Conservation (phyloP, 37 sponge, comb jelly and placozoan genomes). For the Halisarca cf. caerulea region DNA sequence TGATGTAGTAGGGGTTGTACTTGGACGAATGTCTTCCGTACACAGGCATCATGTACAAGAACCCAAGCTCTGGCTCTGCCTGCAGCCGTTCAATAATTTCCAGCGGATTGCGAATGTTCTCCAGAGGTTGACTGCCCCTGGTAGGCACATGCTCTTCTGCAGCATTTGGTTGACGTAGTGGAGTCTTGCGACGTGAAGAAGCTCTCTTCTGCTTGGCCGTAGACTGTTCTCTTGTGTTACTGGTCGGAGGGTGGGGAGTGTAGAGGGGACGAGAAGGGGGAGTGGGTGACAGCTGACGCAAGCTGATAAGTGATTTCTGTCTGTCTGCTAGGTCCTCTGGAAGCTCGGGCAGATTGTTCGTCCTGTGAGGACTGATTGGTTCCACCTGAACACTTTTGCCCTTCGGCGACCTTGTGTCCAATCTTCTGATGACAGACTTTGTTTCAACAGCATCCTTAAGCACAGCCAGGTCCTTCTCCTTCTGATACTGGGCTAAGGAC, state of each 20-base stretch:
- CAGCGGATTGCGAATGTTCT: constrained; percentile 72
- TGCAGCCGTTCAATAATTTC: constrained; percentile 78
- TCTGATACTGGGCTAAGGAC: constrained; percentile 63
- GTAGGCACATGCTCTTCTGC: constrained; percentile 46
- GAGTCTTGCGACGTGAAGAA: constrained; percentile 7
- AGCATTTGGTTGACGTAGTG: constrained; percentile 5
- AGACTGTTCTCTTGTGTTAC: not conserved
- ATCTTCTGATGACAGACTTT: constrained; percentile 28
- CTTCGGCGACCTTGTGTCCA: not conserved
- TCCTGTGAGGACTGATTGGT: not conserved
- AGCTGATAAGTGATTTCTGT: not conserved
- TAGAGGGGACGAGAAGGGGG: not conserved
- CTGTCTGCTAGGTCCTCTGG: not conserved
- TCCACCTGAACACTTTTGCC: not conserved
- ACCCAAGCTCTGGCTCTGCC: constrained; percentile 88
- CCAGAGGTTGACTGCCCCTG: constrained; percentile 55
- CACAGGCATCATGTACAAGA: constrained; percentile 87
- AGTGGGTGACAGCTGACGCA: constrained; percentile 12
- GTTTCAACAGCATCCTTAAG: constrained; percentile 36
- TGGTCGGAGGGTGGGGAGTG: constrained; percentile 18
- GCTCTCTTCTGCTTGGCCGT: not conserved
- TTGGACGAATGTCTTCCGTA: constrained; percentile 57
- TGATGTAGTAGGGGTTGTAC: constrained; percentile 92
- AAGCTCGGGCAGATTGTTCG: not conserved
- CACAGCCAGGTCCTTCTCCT: constrained; percentile 53